Evolutionary conservation across 2,888 invertebrate species (phyloP).

Genomic region (Lamproptera curius): DNA sequence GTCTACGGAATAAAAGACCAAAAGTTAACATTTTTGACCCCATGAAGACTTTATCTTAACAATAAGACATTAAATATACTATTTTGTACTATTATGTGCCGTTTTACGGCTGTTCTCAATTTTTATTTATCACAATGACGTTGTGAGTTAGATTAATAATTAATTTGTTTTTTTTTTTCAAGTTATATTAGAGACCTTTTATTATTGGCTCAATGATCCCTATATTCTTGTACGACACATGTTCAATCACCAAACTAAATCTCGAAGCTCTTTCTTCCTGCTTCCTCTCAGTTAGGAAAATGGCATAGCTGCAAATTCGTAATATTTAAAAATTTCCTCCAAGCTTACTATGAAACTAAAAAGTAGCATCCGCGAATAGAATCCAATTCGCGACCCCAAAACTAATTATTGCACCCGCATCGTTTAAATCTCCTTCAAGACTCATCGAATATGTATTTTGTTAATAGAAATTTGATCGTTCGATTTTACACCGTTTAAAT

Average conservation of each 20-base stretch:
- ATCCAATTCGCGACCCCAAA: constrained; percentile 48
- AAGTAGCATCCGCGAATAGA: constrained; percentile 55
- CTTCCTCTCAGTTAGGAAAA: constrained; percentile 56
- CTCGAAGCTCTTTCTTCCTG: constrained; percentile 30
- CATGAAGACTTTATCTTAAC: too few relatives aligned
- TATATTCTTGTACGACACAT: constrained; percentile 53
- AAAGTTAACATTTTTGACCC: too few relatives aligned
- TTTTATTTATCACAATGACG: too few relatives aligned
- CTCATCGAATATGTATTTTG: constrained; percentile 61
- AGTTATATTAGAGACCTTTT: constrained; percentile 59
- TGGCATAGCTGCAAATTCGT: too few relatives aligned
- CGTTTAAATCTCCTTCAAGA: constrained; percentile 64
- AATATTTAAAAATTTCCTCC: constrained; percentile 43
- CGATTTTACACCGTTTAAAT: constrained; percentile 43
- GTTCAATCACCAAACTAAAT: constrained; percentile 54
- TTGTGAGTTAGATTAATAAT: too few relatives aligned
- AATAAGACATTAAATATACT: too few relatives aligned
- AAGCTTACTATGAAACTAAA: constrained; percentile 49
- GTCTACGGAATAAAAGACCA: too few relatives aligned
- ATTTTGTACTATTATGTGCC: too few relatives aligned
- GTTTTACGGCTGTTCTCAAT: too few relatives aligned
- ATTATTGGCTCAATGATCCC: constrained; percentile 60
- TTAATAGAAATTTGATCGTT: constrained; percentile 44
- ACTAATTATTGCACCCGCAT: constrained; percentile 50
- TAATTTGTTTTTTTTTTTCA: too few relatives aligned